phyloP scores from a whole-genome alignment of 1,140 invertebrate genomes.

The Sitophilus oryzae region DNA sequence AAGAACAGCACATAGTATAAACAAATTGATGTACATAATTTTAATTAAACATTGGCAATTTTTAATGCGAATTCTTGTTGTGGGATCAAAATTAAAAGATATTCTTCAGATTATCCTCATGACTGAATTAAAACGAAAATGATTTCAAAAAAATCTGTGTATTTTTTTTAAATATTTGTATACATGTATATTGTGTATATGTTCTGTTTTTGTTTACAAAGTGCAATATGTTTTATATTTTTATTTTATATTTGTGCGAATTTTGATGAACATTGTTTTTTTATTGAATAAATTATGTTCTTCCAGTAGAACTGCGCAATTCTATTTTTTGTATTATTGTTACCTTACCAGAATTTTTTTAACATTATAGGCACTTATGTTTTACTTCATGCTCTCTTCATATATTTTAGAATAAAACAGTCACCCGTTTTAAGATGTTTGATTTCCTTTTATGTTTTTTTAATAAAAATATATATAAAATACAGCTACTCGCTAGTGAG shows the following conservation, averaged over 20 bases:
- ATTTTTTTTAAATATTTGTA: conserved; percentile 22
- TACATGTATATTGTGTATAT: conserved; percentile 21
- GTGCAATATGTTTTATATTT: conserved; percentile 20
- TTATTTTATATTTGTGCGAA: conserved; percentile 20
- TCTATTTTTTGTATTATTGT: conserved; percentile 1
- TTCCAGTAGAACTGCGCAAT: conserved; percentile 10
- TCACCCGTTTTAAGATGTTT: too few species aligned
- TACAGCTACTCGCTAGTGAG: too few species aligned
- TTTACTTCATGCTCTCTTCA: too few species aligned
- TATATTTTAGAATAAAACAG: too few species aligned
- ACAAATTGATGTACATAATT: conserved; percentile 14
- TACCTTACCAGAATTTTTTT: neutral
- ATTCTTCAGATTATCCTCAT: conserved; percentile 20
- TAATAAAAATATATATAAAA: too few species aligned
- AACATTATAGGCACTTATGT: too few species aligned
- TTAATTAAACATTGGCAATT: conserved; percentile 11
- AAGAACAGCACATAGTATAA: too few species aligned
- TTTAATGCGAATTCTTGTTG: too few species aligned
- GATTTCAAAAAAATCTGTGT: conserved; percentile 18
- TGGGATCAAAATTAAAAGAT: conserved; percentile 19
- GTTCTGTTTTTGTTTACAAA: conserved; percentile 9
- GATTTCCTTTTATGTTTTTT: too few species aligned
- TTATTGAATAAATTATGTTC: conserved; percentile 20
- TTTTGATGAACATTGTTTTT: conserved; percentile 11
- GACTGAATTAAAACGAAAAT: conserved; percentile 16